A percentile compares a stretch with the other conserved stretches of the same genome.
These are phyloP conservation scores for Apodemia hepburni DNA, from an alignment of 2,888 invertebrate species.

Conservation along the genomic window DNA sequence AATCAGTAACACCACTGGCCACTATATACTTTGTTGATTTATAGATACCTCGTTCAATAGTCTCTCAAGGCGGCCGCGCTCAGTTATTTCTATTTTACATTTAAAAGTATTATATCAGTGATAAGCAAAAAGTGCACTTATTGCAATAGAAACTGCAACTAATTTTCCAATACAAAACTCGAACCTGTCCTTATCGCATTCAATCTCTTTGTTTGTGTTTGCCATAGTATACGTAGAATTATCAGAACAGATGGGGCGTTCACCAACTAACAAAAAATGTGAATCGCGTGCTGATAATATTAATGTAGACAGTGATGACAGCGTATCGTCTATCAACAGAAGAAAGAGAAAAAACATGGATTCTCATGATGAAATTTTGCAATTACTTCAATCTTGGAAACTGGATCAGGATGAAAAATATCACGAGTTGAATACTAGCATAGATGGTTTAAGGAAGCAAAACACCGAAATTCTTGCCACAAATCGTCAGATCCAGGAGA, in stretches of 20 bases:
- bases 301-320: not conserved
- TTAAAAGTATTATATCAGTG: too few relatives aligned
- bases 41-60: too few relatives aligned
- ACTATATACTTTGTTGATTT: too few relatives aligned
- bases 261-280: not conserved
- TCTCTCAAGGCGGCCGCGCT: too few relatives aligned
- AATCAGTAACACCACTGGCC: too few relatives aligned
- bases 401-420: not conserved
- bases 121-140: too few relatives aligned
- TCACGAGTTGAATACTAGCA: not conserved
- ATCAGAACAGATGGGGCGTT: not conserved
- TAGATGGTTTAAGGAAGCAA: not conserved
- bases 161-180: too few relatives aligned
- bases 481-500: not conserved
- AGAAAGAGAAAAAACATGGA: not conserved
- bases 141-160: too few relatives aligned
- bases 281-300: not conserved
- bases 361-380: not conserved
- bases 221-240: not conserved
- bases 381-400: not conserved
- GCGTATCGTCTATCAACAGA: not conserved
- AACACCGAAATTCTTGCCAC: not conserved
- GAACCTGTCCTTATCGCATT: constrained; percentile 33
- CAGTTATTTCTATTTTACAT: too few relatives aligned
- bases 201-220: not conserved